phyloP scores from a whole-genome alignment of 1,140 invertebrate species.

The Oncopeltus fasciatus region DNA sequence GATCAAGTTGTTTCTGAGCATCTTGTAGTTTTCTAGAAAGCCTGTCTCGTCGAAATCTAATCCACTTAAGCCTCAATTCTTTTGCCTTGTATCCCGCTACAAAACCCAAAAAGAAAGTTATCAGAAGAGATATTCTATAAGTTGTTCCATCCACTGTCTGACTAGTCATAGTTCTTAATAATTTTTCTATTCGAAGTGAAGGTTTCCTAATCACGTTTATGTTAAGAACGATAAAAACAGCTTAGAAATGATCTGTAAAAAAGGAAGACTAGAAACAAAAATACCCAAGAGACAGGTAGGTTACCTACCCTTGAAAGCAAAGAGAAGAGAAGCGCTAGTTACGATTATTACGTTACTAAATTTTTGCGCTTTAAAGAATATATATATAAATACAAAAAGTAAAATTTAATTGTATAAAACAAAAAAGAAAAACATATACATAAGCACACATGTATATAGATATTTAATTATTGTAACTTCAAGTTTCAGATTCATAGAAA shows the following conservation, averaged over 20 bases:
- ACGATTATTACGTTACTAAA: too few species aligned
- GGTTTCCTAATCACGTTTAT: not conserved
- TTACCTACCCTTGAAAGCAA: too few species aligned
- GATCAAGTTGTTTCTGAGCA: constrained; percentile 20
- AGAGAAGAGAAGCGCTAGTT: too few species aligned
- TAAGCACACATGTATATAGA: too few species aligned
- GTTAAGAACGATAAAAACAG: not conserved
- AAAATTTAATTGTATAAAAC: too few species aligned
- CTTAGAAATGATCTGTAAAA: not conserved
- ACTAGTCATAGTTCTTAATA: not conserved
- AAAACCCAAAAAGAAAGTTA: constrained; percentile 20
- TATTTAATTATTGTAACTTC: too few species aligned
- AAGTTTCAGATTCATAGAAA: too few species aligned
- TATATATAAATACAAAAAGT: too few species aligned
- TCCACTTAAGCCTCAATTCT: constrained; percentile 22
- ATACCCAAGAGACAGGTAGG: too few species aligned
- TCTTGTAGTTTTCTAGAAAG: constrained; percentile 20
- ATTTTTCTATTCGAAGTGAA: not conserved
- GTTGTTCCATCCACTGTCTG: constrained; percentile 1
- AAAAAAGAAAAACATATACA: too few species aligned
- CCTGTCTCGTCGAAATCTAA: constrained; percentile 21
- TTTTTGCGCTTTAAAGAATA: too few species aligned
- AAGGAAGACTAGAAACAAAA: too few species aligned
- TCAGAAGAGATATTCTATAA: not conserved
- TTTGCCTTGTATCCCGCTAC: constrained; percentile 22